A percentile compares a stretch with the other conserved stretches of the same genome.
These are phyloP conservation scores for Drosophila falleni DNA, from an alignment of 2,888 invertebrate genomes.

Conservation along the genomic window DNA sequence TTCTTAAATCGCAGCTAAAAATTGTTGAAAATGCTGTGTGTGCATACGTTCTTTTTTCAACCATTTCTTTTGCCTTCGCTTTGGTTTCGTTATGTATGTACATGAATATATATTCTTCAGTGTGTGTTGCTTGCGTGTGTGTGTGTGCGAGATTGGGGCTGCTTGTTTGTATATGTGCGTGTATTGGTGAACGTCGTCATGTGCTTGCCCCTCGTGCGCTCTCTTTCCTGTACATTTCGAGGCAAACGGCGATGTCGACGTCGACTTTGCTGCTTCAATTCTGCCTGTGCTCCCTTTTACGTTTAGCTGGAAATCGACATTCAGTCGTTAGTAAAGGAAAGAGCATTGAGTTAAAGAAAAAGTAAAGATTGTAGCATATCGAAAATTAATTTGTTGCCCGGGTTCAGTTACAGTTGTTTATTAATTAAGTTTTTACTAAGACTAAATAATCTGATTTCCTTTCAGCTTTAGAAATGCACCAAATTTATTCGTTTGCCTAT, in stretches of 20 bases:
- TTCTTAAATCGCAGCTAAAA: constrained; percentile 38
- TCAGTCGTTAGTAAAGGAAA: constrained; percentile 30
- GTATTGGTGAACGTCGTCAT: constrained; percentile 66
- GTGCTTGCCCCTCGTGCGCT: constrained; percentile 72
- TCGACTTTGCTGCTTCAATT: constrained; percentile 37
- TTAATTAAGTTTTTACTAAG: not conserved
- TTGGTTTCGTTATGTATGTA: constrained; percentile 62
- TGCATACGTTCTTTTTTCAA: constrained; percentile 56
- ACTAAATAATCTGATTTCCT: constrained; percentile 7
- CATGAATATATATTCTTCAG: constrained; percentile 29
- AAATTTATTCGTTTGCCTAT: constrained; percentile 29
- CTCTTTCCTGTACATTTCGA: constrained; percentile 64
- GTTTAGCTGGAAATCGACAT: constrained; percentile 51
- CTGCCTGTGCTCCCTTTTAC: constrained; percentile 50
- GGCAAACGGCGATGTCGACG: constrained; percentile 42
- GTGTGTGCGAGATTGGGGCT: constrained; percentile 54
- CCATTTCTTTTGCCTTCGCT: constrained; percentile 54
- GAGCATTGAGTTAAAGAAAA: constrained; percentile 16
- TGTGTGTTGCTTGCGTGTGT: constrained; percentile 21
- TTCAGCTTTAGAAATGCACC: constrained; percentile 33
- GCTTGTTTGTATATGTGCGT: constrained; percentile 36
- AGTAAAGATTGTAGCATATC: constrained; percentile 22
- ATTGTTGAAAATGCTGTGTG: constrained; percentile 45
- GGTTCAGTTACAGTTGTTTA: constrained; percentile 7
- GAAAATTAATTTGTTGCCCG: not conserved